These are phyloP conservation scores for Cryptomyrus ogoouensis DNA, from an alignment of 2,113 vertebrate genomes.

Conservation along the genomic window DNA sequence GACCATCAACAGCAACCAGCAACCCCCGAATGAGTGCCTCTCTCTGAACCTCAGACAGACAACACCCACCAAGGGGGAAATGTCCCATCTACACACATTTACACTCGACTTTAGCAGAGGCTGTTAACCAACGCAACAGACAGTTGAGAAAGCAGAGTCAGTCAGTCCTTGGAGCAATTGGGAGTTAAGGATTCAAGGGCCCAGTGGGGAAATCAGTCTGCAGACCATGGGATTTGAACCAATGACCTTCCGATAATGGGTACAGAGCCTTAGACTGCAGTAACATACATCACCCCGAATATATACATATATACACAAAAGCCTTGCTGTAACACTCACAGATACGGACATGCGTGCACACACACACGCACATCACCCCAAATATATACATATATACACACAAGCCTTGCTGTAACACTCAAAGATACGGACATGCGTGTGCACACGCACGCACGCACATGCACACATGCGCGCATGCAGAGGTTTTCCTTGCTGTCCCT, in stretches of 20 bases:
- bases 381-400: not conserved
- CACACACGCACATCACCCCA: not conserved
- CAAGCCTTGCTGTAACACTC: not conserved
- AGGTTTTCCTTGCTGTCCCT: slow-evolving; percentile 48
- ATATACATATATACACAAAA: not conserved
- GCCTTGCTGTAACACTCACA: not conserved
- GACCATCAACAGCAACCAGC: not conserved
- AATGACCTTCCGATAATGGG: not conserved
- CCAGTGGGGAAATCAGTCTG: not conserved
- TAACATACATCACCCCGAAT: not conserved
- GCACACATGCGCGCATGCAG: not conserved
- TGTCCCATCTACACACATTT: not conserved
- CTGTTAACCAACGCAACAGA: not conserved
- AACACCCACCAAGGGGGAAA: not conserved
- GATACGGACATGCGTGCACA: not conserved
- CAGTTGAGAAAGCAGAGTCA: not conserved
- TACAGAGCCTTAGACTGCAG: not conserved
- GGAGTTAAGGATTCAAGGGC: not conserved
- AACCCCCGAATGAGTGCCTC: not conserved
- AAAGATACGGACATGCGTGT: not conserved
- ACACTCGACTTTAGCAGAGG: not conserved
- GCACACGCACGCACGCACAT: not conserved
- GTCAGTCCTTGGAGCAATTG: not conserved
- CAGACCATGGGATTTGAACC: not conserved
- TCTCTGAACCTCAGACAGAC: not conserved